Conservation (phyloP, 2,888 invertebrate species). For the Lochmaea capreae region DNA sequence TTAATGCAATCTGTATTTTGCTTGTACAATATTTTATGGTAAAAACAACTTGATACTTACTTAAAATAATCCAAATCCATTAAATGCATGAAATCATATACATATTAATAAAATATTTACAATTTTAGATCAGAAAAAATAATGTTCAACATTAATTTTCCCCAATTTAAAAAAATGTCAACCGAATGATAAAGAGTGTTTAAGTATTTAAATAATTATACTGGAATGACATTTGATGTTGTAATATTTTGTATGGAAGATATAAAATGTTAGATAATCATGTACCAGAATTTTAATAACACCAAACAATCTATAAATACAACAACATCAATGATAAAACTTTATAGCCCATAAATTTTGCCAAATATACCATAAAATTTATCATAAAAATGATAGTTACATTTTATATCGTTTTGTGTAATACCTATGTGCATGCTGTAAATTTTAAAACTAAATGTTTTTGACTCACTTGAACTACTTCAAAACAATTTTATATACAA, state of each 20-base stretch:
- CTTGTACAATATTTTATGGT: background rate
- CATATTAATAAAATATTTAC: conserved; percentile 26
- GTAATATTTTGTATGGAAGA: too few species aligned
- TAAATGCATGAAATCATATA: conserved; percentile 27
- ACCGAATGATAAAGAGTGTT: too few species aligned
- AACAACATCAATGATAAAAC: background rate
- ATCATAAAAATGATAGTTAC: background rate
- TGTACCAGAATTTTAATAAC: background rate
- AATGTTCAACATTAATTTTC: too few species aligned
- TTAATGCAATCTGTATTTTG: too few species aligned
- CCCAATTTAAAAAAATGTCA: too few species aligned
- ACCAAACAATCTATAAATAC: background rate
- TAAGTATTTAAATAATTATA: too few species aligned
- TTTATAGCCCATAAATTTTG: background rate
- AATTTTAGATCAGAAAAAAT: background rate
- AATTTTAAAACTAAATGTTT: conserved; percentile 2
- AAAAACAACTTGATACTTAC: conserved; percentile 2
- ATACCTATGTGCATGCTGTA: background rate
- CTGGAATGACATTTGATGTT: too few species aligned
- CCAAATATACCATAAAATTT: background rate
- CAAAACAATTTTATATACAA: background rate
- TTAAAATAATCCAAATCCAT: conserved; percentile 25
- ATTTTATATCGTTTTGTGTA: background rate
- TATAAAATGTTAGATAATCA: too few species aligned
- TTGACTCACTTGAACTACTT: background rate